phyloP scores from a whole-genome alignment of 2,113 vertebrate genomes.

The Lagopus muta region DNA sequence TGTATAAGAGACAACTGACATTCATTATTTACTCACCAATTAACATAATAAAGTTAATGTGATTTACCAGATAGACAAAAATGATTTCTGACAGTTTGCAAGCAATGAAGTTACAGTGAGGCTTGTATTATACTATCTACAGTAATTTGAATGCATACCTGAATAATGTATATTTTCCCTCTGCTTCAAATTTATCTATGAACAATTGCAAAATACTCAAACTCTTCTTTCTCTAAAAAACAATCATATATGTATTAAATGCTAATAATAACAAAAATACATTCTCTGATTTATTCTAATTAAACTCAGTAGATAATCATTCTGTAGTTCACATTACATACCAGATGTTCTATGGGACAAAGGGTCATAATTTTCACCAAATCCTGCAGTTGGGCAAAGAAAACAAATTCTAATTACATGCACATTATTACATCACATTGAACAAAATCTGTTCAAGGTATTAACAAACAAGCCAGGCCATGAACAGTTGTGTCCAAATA shows the following conservation, averaged over 20 bases:
- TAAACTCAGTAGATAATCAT: neutral
- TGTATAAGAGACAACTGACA: neutral
- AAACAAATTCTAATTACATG: neutral
- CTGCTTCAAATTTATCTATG: slow-evolving; percentile 88
- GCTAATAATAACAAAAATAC: neutral
- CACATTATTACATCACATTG: neutral
- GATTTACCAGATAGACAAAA: neutral
- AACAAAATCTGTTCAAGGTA: neutral
- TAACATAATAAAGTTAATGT: neutral
- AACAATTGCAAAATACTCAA: slow-evolving; percentile 88
- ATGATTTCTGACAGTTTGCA: neutral
- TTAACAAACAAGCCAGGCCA: neutral
- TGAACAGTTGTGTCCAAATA: neutral
- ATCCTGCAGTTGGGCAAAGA: slow-evolving; percentile 77
- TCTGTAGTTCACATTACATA: slow-evolving; percentile 73
- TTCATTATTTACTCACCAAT: neutral
- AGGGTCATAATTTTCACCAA: slow-evolving; percentile 88
- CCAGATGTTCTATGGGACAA: slow-evolving; percentile 90
- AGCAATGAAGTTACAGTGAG: neutral
- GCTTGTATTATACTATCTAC: neutral
- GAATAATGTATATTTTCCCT: slow-evolving; percentile 93
- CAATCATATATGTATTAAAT: neutral
- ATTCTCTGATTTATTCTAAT: slow-evolving; percentile 9
- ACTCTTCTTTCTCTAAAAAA: slow-evolving; percentile 85
- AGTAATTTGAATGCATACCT: slow-evolving; percentile 77